Percentiles rank a stretch among this genome's conserved stretches.
Evolutionary conservation across 2,888 invertebrate species (phyloP).

Genomic region (Spodoptera littoralis): DNA sequence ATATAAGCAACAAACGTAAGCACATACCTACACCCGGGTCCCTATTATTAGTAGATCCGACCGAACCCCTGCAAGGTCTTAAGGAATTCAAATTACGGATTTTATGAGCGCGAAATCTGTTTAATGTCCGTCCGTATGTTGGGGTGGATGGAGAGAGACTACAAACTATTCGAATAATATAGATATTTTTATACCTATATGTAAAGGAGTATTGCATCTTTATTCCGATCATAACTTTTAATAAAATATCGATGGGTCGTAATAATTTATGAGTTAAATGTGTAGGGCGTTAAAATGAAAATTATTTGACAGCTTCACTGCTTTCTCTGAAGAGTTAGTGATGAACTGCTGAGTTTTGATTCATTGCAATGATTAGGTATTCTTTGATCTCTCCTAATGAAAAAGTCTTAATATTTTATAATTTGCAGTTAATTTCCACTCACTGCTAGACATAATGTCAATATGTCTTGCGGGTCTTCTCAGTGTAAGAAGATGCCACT

Average conservation of each 20-base stretch:
- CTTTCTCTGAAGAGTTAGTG: too few relatives aligned
- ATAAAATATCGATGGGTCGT: slow-evolving; percentile 24
- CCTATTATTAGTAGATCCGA: slow-evolving; percentile 63
- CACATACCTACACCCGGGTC: slow-evolving; percentile 40
- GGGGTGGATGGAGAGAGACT: slow-evolving; percentile 43
- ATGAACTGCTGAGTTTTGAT: too few relatives aligned
- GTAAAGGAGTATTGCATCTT: slow-evolving; percentile 31
- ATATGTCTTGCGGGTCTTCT: too few relatives aligned
- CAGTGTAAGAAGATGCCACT: too few relatives aligned
- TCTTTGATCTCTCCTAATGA: too few relatives aligned
- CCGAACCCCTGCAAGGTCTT: slow-evolving; percentile 68
- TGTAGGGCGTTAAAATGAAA: background rate
- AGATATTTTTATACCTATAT: slow-evolving; percentile 47
- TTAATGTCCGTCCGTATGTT: slow-evolving; percentile 73
- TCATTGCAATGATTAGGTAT: too few relatives aligned
- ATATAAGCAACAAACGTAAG: slow-evolving; percentile 22
- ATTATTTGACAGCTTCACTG: too few relatives aligned
- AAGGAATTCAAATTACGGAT: slow-evolving; percentile 87
- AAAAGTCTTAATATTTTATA: too few relatives aligned
- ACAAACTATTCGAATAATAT: slow-evolving; percentile 54
- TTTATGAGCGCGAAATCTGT: slow-evolving; percentile 86
- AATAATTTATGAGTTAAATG: slow-evolving; percentile 19
- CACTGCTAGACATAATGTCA: too few relatives aligned
- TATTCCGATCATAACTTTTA: slow-evolving; percentile 33
- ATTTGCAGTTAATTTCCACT: too few relatives aligned